phyloP scores from a whole-genome alignment of 2,113 vertebrate genomes.

The Apus apus region DNA sequence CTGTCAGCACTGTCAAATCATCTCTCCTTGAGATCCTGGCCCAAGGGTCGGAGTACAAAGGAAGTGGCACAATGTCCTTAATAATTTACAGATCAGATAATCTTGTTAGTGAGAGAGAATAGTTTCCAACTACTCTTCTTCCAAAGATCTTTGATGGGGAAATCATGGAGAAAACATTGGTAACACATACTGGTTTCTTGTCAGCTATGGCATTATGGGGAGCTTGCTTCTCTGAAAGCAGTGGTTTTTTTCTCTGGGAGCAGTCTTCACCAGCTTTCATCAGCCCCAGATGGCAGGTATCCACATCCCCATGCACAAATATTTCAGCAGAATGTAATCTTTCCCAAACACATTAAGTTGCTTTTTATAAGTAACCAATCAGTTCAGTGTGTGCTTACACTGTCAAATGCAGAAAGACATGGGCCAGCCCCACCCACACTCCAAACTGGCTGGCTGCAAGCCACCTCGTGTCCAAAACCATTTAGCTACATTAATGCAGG shows the following conservation, averaged over 20 bases:
- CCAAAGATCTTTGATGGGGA: not conserved
- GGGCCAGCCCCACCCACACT: not conserved
- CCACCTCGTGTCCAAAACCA: not conserved
- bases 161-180: not conserved
- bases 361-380: not conserved
- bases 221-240: not conserved
- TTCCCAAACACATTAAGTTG: conserved; percentile 44
- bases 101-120: not conserved
- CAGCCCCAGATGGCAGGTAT: not conserved
- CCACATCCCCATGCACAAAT: not conserved
- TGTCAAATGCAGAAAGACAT: not conserved
- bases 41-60: not conserved
- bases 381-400: not conserved
- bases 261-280: not conserved
- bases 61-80: not conserved
- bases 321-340: conserved; percentile 35
- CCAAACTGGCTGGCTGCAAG: not conserved
- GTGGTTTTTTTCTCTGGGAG: not conserved
- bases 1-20: not conserved
- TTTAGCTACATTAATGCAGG: conserved; percentile 44
- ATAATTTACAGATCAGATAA: not conserved
- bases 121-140: not conserved
- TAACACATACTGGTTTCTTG: not conserved
- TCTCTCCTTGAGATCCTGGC: not conserved
- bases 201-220: not conserved